Base-by-base conservation (phyloP, 2,888 invertebrate species). In the Teinopalpus imperialis region DNA sequence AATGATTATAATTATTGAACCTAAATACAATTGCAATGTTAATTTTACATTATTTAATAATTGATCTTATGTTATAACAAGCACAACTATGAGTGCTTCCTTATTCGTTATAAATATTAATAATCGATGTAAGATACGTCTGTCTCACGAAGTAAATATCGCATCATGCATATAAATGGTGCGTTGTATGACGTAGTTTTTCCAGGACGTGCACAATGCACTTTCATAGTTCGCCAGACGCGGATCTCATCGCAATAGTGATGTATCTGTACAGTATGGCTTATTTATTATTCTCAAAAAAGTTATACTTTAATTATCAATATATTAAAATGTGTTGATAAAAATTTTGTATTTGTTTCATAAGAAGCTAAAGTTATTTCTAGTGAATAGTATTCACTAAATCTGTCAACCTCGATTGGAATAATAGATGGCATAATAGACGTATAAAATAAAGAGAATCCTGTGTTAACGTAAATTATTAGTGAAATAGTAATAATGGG, bases 171-270 rank as follows among this genome's bases (percentile, higher is more conserved):
- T 61, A 55, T 49, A 54, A 64, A 59, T 61, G 49, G 20, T 23
- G 3, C 14, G 39, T 50, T 48, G 46, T 43, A 57, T 63, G 59
- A 61, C 54, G 65, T 61, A 52, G 51, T 55, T 73, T 73, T 81
- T 74, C 79, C 74, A 74, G 71, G 74, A 82, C 73, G 71, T 75
- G 75, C 75, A 78, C 81, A 82, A 82, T 81, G 79, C 78, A 65
- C 81, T 81, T 83, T 78, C 82, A 81, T 74, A 77, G 77, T 75
- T 77, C 75, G 74, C 76, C 61, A 74, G 70, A 73, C 75, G 69
- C 70, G 62, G 65, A 62, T 61, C 63, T 63, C 53, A 69, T 69
- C 66, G 54, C 70, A 69, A 53, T 46, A 75, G 74, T 61, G 76
- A 57, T 57, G 73, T 26, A 48, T 16, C 4, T 16, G 16, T 16